Percentiles rank a stretch among this genome's conserved stretches.
Conservation (phyloP, 2,888 invertebrate species). For the Brenthis ino region DNA sequence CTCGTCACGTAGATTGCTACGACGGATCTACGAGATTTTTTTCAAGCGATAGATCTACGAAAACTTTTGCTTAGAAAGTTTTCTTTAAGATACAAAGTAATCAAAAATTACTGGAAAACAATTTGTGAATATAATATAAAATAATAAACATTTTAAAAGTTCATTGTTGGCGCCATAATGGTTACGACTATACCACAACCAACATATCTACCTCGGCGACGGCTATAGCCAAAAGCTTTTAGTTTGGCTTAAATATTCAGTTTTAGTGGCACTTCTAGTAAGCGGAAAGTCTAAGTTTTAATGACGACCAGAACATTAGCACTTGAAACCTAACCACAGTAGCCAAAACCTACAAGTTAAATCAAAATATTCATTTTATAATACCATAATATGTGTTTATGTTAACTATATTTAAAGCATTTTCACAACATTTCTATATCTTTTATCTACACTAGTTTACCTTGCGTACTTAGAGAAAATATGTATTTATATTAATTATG, state of each 20-base stretch:
- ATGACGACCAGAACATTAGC: slow-evolving; percentile 18
- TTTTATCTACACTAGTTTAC: too few species aligned
- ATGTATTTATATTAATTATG: too few species aligned
- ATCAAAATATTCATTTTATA: too few species aligned
- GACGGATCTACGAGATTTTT: too few species aligned
- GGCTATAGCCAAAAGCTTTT: slow-evolving; percentile 19
- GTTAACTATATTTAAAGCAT: too few species aligned
- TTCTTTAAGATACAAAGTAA: not conserved
- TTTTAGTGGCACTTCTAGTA: slow-evolving; percentile 16
- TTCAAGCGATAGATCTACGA: too few species aligned
- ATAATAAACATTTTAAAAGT: slow-evolving; percentile 7
- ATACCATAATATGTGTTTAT: too few species aligned
- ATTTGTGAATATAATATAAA: too few species aligned
- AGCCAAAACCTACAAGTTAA: slow-evolving; percentile 11
- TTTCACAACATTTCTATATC: too few species aligned
- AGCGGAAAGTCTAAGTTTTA: slow-evolving; percentile 20
- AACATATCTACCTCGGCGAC: slow-evolving; percentile 1
- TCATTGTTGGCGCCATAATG: not conserved
- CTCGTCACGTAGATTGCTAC: too few species aligned
- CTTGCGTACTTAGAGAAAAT: too few species aligned
- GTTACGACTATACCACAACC: not conserved
- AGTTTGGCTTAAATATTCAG: slow-evolving; percentile 22
- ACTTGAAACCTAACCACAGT: slow-evolving; percentile 17
- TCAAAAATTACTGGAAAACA: too few species aligned
- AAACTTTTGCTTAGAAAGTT: not conserved